phyloP scores from a whole-genome alignment of 2,113 vertebrate species.

The Sceloporus tristichus region DNA sequence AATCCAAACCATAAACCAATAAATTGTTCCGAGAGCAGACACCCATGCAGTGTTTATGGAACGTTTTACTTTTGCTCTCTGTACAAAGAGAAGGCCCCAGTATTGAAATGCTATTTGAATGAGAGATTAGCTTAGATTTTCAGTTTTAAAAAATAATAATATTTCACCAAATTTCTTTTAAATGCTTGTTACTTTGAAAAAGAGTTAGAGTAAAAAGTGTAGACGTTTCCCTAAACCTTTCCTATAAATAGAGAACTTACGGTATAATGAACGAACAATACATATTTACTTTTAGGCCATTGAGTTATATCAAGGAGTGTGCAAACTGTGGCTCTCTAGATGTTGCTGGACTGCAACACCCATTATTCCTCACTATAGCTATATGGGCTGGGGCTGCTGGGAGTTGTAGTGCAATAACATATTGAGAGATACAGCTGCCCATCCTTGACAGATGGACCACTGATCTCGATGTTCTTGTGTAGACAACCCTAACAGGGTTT shows the following conservation, averaged over 20 bases:
- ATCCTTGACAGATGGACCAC: neutral
- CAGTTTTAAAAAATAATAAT: neutral
- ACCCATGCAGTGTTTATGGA: constrained; percentile 41
- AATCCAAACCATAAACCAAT: constrained; percentile 65
- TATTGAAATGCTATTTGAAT: neutral
- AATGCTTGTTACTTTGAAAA: neutral
- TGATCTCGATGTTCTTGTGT: neutral
- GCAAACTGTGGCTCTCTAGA: too few species aligned
- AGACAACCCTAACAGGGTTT: neutral
- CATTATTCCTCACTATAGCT: too few species aligned
- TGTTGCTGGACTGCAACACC: too few species aligned
- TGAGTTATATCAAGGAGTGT: too few species aligned
- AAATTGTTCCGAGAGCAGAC: constrained; percentile 45
- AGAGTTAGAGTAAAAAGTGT: neutral
- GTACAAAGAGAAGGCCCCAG: constrained; percentile 56
- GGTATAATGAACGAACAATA: too few species aligned
- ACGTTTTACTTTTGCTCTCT: constrained; percentile 58
- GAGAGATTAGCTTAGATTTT: neutral
- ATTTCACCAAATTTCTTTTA: neutral
- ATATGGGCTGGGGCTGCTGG: too few species aligned
- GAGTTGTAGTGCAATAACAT: too few species aligned
- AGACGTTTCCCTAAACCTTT: neutral
- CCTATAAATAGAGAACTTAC: neutral
- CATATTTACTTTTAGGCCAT: too few species aligned
- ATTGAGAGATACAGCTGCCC: neutral